These are phyloP conservation scores for Cotesia typhae DNA, from an alignment of 1,140 invertebrate genomes.

Conservation along the genomic window DNA sequence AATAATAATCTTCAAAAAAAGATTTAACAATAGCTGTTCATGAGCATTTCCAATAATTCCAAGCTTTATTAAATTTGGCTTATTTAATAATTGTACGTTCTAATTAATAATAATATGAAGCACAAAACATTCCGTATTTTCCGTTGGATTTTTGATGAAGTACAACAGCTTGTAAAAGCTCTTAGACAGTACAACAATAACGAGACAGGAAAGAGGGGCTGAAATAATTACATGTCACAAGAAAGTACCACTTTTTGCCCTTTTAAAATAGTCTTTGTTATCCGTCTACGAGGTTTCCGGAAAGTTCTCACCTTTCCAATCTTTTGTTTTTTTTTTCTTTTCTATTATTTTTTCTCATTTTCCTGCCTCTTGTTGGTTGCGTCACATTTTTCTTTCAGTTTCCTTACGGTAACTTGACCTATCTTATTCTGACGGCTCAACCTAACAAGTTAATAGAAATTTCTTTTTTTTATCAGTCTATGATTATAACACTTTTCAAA, in stretches of 20 bases:
- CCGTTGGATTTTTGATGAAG: not conserved
- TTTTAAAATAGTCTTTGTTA: conserved; percentile 31
- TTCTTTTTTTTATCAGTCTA: conserved; percentile 28
- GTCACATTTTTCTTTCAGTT: conserved; percentile 20
- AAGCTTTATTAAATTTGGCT: not conserved
- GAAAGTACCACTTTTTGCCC: conserved; percentile 22
- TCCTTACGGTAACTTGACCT: not conserved
- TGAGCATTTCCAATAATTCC: too few species aligned
- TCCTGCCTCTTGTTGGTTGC: not conserved
- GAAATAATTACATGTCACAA: conserved; percentile 26
- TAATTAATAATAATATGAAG: conserved; percentile 13
- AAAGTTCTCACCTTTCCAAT: conserved; percentile 31
- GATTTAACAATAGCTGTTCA: too few species aligned
- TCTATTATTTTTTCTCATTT: conserved; percentile 9
- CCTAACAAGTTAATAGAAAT: conserved; percentile 28
- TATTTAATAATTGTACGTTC: not conserved
- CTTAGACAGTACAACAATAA: conserved; percentile 2
- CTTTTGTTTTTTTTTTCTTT: not conserved
- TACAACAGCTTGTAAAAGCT: conserved; percentile 1
- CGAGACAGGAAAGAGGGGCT: conserved; percentile 17
- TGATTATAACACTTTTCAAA: conserved; percentile 17
- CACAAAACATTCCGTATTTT: not conserved
- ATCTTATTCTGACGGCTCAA: conserved; percentile 8
- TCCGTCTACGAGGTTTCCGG: conserved; percentile 24
- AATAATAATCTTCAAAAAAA: too few species aligned